Evolutionary conservation across 1,140 invertebrate genomes (phyloP).

Genomic region (Andricus grossulariae): DNA sequence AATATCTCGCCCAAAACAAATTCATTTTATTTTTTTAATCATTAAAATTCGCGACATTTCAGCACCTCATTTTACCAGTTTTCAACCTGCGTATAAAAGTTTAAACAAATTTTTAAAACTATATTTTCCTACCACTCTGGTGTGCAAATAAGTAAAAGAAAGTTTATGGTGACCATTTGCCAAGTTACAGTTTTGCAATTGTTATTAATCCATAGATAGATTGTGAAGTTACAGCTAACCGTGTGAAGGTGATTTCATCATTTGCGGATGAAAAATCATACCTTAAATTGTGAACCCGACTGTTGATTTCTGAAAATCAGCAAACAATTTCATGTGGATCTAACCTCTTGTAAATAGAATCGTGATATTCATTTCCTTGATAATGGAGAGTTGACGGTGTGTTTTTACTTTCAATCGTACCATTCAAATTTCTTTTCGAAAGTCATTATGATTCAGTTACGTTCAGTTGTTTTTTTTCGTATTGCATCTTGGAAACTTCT

Average conservation of each 20-base stretch:
- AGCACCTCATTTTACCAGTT: too few relatives aligned
- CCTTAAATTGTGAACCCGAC: not conserved
- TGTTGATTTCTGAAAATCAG: too few relatives aligned
- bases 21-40: too few relatives aligned
- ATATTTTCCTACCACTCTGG: not conserved
- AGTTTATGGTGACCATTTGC: not conserved
- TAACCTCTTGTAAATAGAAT: not conserved
- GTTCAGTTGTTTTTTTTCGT: not conserved
- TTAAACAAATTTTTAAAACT: not conserved
- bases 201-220: not conserved
- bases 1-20: not conserved
- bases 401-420: too few relatives aligned
- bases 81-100: not conserved
- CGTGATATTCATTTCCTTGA: not conserved
- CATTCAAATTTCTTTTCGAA: too few relatives aligned
- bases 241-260: not conserved
- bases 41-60: too few relatives aligned
- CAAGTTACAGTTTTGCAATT: not conserved
- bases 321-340: not conserved
- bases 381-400: too few relatives aligned
- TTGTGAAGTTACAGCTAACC: not conserved
- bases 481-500: not conserved
- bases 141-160: not conserved
- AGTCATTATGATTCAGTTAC: too few relatives aligned
- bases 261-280: not conserved